Evolutionary conservation across 2,888 invertebrate genomes (phyloP).

Genomic region (Diarsia mendica): DNA sequence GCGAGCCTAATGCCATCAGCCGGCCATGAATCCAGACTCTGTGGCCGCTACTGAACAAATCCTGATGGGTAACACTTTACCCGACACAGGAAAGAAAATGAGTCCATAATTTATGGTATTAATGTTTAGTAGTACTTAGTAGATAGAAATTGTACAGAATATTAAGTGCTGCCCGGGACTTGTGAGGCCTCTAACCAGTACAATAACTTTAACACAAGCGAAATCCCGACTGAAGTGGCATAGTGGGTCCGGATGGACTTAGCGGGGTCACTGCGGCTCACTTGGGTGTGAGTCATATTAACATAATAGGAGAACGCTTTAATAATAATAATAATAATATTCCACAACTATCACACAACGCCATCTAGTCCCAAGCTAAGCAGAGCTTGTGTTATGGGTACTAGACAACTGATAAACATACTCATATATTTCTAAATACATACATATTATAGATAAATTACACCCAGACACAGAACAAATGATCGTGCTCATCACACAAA

Average conservation of each 20-base stretch:
- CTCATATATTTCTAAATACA: too few species aligned
- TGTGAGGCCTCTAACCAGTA: slow-evolving; percentile 17
- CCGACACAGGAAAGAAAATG: not conserved
- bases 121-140: not conserved
- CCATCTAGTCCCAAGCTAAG: too few species aligned
- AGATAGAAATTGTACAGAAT: not conserved
- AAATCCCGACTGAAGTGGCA: not conserved
- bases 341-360: too few species aligned
- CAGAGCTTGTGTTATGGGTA: too few species aligned
- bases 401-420: too few species aligned
- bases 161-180: slow-evolving; percentile 1
- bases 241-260: slow-evolving; percentile 17
- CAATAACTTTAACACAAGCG: slow-evolving; percentile 5
- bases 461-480: too few species aligned
- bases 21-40: not conserved
- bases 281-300: not conserved
- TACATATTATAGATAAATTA: too few species aligned
- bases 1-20: not conserved
- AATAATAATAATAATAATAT: too few species aligned
- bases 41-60: not conserved
- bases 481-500: too few species aligned
- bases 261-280: slow-evolving; percentile 24
- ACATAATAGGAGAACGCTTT: not conserved
- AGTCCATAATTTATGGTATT: not conserved
- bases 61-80: not conserved